Evolutionary conservation across 1,140 invertebrate species (phyloP).

Genomic region (Brachionus koreanus): DNA sequence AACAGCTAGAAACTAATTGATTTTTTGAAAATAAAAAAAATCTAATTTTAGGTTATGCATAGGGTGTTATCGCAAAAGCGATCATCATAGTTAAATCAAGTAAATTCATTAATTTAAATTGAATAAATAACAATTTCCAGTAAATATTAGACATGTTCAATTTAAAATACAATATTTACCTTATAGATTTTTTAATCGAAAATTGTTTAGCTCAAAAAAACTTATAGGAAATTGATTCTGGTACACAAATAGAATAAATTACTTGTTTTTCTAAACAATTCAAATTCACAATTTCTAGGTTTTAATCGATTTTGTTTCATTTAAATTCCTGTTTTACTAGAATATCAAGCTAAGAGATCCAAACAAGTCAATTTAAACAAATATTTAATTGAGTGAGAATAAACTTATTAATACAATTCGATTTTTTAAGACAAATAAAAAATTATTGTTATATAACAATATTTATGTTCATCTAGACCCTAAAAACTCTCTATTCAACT

Average conservation of each 20-base stretch:
- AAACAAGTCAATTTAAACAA: not conserved
- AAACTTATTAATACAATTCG: constrained; percentile 10
- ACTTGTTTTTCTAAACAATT: not conserved
- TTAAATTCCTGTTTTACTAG: not conserved
- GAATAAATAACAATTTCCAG: not conserved
- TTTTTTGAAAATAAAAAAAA: not conserved
- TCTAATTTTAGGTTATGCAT: not conserved
- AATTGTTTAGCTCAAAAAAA: not conserved
- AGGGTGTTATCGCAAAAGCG: not conserved
- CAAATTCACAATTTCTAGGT: not conserved
- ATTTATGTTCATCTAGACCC: not conserved
- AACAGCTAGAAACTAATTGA: not conserved
- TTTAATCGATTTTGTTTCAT: not conserved
- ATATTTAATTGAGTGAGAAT: constrained; percentile 4
- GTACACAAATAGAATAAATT: not conserved
- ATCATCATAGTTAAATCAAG: not conserved
- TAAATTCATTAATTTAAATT: not conserved
- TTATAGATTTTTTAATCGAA: not conserved
- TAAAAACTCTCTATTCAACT: not conserved
- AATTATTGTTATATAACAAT: not conserved
- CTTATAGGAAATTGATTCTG: not conserved
- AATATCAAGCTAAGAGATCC: not conserved
- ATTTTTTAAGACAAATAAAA: not conserved
- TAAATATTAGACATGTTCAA: not conserved
- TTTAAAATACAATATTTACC: not conserved